Evolutionary conservation across 1,140 invertebrate genomes (phyloP), one percentile per base, ranked within the genome.

Genomic region (Trissolcus basalis): DNA sequence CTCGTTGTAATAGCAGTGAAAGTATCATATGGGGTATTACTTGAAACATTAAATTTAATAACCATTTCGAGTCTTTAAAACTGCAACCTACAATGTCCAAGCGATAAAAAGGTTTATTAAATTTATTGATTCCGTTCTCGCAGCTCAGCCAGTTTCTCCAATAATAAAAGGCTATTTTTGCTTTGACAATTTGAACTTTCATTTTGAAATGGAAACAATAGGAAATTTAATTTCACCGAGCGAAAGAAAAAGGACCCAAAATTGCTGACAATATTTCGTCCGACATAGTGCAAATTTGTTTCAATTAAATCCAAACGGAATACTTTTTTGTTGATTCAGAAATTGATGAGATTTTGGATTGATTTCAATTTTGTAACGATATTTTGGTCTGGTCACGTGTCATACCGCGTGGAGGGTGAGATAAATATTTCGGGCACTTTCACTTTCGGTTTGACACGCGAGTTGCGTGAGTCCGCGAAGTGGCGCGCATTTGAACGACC

Each of bases 391-490:
- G n/a, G 3, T 13, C 43, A 44, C 43, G 43, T 44, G 43, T n/a
- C 12, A 44, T 44, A 12, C 43, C 43, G 11, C 0, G 2, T 13
- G 12, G 1, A 44, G 11, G 3, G 6, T 43, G 39, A 43, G 11
- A 11, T 5, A 13, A 44, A 13, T 3, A 13, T 6, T 44, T 44
- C 9, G 9, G 1, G 39, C 59, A 63, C 59, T 53, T 53, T 63
- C 59, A 63, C 59, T 53, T 36, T 63, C 41, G 0, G 14, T 16
- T 36, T 10, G 51, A 43, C 59, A 51, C 59, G 50, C 60, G 50
- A 53, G 32, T 19, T 15, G 60, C 49, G 27, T 35, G 33, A 63
- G 44, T 41, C n/a, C n/a, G 16, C 19, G 41, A 35, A 10, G 51
- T 2, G n/a, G 10, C 12, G 61, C 60, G 27, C 61, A 65, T 49